phyloP scores from a whole-genome alignment of 1,140 invertebrate genomes.

The Platorchestia sp. region DNA sequence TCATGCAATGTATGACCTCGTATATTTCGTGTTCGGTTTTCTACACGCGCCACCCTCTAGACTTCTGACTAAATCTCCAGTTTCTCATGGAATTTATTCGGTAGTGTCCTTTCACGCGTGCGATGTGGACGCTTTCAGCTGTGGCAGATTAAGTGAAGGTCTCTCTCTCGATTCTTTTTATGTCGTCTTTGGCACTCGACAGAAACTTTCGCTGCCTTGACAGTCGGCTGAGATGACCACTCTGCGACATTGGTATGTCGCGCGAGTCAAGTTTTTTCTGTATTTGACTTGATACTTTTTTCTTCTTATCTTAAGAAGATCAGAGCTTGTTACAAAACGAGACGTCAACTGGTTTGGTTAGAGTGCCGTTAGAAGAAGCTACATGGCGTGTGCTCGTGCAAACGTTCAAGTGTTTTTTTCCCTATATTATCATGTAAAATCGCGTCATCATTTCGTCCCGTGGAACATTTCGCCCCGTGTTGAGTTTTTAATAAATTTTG shows the following conservation, averaged over 20 bases:
- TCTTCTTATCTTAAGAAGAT: background rate
- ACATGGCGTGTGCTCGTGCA: background rate
- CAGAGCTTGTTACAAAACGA: background rate
- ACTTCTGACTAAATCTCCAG: background rate
- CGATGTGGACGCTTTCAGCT: background rate
- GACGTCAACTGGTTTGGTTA: background rate
- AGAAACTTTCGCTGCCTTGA: conserved; percentile 6
- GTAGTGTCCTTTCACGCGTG: background rate
- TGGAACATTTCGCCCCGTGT: background rate
- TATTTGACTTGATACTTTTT: background rate
- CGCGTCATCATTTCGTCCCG: background rate
- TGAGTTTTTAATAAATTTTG: too few species aligned
- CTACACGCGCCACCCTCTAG: background rate
- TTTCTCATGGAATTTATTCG: background rate
- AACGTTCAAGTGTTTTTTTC: background rate
- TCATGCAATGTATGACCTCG: background rate
- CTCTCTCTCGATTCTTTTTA: background rate
- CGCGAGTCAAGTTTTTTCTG: background rate
- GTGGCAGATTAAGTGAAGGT: conserved; percentile 6
- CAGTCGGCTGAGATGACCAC: background rate
- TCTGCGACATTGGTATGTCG: background rate
- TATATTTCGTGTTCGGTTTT: background rate
- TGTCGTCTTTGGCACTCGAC: background rate
- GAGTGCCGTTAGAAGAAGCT: background rate
- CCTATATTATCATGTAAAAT: background rate